A percentile compares a stretch with the other conserved stretches of the same genome.
phyloP scores from a whole-genome alignment of 2,113 vertebrate species.

The Entosphenus tridentatus region DNA sequence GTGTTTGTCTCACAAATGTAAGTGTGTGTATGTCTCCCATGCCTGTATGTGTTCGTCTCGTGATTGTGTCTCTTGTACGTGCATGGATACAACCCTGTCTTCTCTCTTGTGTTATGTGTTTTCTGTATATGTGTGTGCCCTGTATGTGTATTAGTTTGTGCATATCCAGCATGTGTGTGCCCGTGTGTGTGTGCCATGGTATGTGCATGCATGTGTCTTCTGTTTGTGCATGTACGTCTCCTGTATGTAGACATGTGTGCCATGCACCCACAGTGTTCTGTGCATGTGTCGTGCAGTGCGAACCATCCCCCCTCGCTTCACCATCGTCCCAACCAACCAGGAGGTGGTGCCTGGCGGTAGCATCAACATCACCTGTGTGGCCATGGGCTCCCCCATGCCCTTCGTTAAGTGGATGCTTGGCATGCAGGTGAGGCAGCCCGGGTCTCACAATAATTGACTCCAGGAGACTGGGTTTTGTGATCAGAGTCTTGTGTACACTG shows the following conservation, averaged over 20 bases:
- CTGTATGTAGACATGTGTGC: too few species aligned
- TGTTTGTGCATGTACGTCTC: neutral
- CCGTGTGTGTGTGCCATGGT: neutral
- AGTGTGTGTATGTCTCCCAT: too few species aligned
- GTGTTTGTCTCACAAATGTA: too few species aligned
- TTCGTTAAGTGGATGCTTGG: neutral
- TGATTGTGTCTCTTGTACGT: too few species aligned
- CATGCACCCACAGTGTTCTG: slow-evolving; percentile 8
- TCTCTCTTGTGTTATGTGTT: too few species aligned
- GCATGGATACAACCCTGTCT: too few species aligned
- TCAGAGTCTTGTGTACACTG: too few species aligned
- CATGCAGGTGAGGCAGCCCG: too few species aligned
- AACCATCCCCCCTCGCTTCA: slow-evolving; percentile 85
- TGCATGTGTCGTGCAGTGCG: slow-evolving; percentile 53
- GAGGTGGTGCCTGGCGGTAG: slow-evolving; percentile 4
- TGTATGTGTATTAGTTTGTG: neutral
- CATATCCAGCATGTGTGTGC: neutral
- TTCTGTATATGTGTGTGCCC: neutral
- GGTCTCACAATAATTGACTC: too few species aligned
- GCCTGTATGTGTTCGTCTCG: too few species aligned
- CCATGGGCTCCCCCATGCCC: slow-evolving; percentile 4
- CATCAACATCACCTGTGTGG: slow-evolving; percentile 5
- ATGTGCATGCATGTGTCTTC: neutral
- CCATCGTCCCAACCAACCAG: slow-evolving; percentile 54
- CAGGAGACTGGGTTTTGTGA: too few species aligned